Base-by-base conservation (phyloP, 2,888 invertebrate species). In the Hemicrepidius hirtus region DNA sequence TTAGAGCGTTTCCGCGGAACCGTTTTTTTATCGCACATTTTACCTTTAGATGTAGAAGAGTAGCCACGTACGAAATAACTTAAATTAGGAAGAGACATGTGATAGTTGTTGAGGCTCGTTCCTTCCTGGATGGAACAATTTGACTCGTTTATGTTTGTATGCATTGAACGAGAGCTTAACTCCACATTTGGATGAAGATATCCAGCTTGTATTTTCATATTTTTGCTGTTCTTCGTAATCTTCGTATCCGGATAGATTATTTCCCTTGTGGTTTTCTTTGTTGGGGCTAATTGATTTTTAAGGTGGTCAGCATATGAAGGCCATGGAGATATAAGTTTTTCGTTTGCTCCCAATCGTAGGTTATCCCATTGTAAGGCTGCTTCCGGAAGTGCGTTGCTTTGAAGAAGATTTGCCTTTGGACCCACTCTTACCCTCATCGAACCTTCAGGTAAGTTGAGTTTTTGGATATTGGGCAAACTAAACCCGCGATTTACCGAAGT, bases 241-340 rank as follows among this genome's bases (percentile, higher is more conserved):
- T 55, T 55, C n/a, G 32, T 32, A 2, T 32, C 32, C 9, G 5
- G 55, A 32, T 55, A 55, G 1, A 5, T 55, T 1, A 50, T 24
- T 24, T 21, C 3, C 7, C 7, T 24, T 0, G 21, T 3, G 12
- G 24, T 24, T 24, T 28, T 21, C 24, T 49, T 49, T 3, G 20
- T n/a, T 28, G 50, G 24, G 5, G 4, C 5, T n/a, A 50, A 0
- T 6, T 1, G 0, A 44, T 2, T 9, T 53, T 75, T 75, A n/a
- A 74, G 57, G 0, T 57, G 32, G 13, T 77, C 77, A 7, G 73
- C 65, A 40, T 73, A 77, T 0, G 76, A 77, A 16, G 71, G 68
- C 76, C 74, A 77, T 10, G 76, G 74, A 6, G 70, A 69, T 0
- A 53, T 28, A 21, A 67, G 49, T 44, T 65, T 73, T 41, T 70